Conservation (phyloP, 2,113 vertebrate species). For the Ochotona curzoniae region DNA sequence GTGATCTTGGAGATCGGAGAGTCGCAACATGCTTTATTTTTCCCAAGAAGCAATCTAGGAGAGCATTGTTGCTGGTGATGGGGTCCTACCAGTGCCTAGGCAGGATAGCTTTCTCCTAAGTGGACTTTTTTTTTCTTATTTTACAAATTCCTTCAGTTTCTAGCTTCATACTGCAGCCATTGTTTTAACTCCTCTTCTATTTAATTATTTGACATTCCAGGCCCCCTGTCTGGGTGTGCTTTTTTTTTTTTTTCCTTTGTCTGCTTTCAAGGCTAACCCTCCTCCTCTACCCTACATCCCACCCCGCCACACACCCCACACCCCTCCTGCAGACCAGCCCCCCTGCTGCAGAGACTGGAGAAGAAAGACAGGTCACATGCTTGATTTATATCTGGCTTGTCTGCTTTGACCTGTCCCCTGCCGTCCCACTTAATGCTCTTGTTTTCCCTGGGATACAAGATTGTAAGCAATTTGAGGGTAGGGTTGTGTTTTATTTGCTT, state of each 20-base stretch:
- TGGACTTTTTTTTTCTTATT: slow-evolving; percentile 40
- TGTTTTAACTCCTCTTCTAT: background rate
- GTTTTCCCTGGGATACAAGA: slow-evolving; percentile 43
- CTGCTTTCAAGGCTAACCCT: background rate
- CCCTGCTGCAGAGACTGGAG: background rate
- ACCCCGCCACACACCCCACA: background rate
- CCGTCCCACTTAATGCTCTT: slow-evolving; percentile 32
- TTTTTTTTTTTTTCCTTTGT: slow-evolving; percentile 8
- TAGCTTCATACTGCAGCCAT: slow-evolving; percentile 2
- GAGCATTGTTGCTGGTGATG: slow-evolving; percentile 18
- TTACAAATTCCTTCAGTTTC: slow-evolving; percentile 52
- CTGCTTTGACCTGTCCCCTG: slow-evolving; percentile 51
- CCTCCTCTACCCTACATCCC: background rate
- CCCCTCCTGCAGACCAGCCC: background rate
- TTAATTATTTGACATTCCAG: slow-evolving; percentile 46
- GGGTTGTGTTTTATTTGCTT: slow-evolving; percentile 34
- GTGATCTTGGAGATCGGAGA: background rate
- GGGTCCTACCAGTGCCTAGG: background rate
- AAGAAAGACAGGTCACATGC: slow-evolving; percentile 29
- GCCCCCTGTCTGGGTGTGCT: background rate
- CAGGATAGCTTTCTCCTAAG: slow-evolving; percentile 16
- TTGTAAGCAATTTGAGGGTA: slow-evolving; percentile 56
- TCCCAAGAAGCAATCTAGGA: slow-evolving; percentile 16
- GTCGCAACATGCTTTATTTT: slow-evolving; percentile 32
- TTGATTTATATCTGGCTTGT: slow-evolving; percentile 63